Conservation (phyloP, 2,888 invertebrate genomes). For the Hemithea aestivaria region DNA sequence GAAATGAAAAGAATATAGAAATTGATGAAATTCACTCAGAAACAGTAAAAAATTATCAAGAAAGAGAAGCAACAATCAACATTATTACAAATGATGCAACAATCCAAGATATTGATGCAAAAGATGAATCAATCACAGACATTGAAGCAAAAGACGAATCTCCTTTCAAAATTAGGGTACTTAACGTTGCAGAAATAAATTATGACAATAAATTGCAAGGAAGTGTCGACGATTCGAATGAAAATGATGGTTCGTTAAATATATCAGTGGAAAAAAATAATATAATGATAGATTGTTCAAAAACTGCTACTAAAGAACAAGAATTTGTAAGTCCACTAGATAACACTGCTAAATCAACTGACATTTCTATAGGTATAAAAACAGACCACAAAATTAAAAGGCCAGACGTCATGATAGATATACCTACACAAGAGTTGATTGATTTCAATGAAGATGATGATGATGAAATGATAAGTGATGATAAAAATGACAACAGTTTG, state of each 20-base stretch:
- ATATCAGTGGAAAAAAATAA: background rate
- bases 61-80: background rate
- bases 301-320: background rate
- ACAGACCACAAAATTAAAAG: slow-evolving; percentile 45
- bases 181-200: too few relatives aligned
- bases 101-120: too few relatives aligned
- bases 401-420: slow-evolving; percentile 64
- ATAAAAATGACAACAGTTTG: slow-evolving; percentile 3
- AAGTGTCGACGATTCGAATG: too few relatives aligned
- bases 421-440: slow-evolving; percentile 56
- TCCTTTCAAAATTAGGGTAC: too few relatives aligned
- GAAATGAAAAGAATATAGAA: too few relatives aligned
- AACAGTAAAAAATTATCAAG: slow-evolving; percentile 1
- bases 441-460: slow-evolving; percentile 34
- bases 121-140: too few relatives aligned
- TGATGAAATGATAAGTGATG: slow-evolving; percentile 9
- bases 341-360: too few relatives aligned
- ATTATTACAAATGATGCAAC: slow-evolving; percentile 1
- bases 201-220: too few relatives aligned
- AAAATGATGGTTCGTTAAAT: too few relatives aligned
- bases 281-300: background rate
- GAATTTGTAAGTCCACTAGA: slow-evolving; percentile 16
- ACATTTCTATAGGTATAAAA: slow-evolving; percentile 15
- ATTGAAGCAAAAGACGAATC: too few relatives aligned
- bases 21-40: too few relatives aligned